Evolutionary conservation across 2,888 invertebrate genomes (phyloP), one percentile per base, ranked within the genome.

Genomic region (Oxyteleia sp.): DNA sequence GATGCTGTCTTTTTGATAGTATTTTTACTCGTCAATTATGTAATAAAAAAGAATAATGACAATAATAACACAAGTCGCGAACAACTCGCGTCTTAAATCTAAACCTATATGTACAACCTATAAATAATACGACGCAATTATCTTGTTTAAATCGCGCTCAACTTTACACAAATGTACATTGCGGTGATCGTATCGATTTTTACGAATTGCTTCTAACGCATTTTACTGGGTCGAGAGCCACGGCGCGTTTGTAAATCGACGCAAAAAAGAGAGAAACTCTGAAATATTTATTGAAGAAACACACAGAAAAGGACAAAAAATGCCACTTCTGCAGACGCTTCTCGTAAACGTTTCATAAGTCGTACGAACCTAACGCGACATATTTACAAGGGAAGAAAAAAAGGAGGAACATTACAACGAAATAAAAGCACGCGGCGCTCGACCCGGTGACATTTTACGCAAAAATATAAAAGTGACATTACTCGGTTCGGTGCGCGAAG

Each of bases 131-230:
- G 90, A 91, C 88, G 88, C 89, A 87, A 86, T 87, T 87, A 89
- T 89, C 85, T 87, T 88, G 87, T 85, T 86, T 86, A 84, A 82
- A 80, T 86, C 85, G 87, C 90, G 89, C 88, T 87, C 85, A 87
- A 91, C 90, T 92, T 92, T 91, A 91, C 91, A 92, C 87, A 88
- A 92, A 91, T 91, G 87, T 92, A 92, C 91, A 90, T 85, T 83
- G 43, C 69, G 72, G 75, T 71, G 66, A 79, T 75, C 43, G 41
- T 66, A 79, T 75, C 66, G 72, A 83, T 57, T 69, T 74, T 69
- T 23, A 45, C 49, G 64, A 76, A 72, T 76, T 41, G 76, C 45
- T 66, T 82, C 38, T 66, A 45, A 76, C 76, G 71, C 51, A 20
- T 71, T 80, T 75, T 57, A 59, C 63, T 74, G 74, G 68, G 69